Conservation (phyloP, 1,140 invertebrate species). For the Paraescarpia echinospica region DNA sequence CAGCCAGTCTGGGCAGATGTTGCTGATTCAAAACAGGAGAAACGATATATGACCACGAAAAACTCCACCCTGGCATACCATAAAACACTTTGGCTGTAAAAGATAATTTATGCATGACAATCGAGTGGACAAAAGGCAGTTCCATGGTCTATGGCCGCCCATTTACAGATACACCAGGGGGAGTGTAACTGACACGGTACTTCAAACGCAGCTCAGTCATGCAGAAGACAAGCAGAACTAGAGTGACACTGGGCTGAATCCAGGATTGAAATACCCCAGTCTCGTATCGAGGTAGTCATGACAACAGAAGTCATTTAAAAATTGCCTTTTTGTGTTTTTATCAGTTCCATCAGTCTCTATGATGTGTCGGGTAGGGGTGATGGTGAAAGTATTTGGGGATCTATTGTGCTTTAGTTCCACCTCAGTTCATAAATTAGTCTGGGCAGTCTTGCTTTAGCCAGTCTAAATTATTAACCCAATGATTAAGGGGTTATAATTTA, state of each 20-base stretch:
- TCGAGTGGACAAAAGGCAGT: neutral
- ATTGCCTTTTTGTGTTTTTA: neutral
- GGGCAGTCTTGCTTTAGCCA: neutral
- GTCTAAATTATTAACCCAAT: neutral
- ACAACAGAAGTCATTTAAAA: neutral
- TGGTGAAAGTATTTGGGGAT: neutral
- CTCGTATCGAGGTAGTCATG: neutral
- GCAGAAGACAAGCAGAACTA: neutral
- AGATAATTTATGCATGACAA: neutral
- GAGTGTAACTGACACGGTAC: neutral
- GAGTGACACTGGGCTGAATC: neutral
- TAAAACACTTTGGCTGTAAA: neutral
- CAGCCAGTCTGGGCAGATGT: neutral
- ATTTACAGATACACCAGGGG: neutral
- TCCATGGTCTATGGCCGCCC: neutral
- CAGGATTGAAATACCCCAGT: neutral
- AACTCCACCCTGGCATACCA: neutral
- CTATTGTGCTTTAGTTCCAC: neutral
- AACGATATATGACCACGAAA: neutral
- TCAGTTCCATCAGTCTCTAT: neutral
- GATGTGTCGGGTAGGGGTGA: neutral
- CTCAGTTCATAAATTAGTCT: neutral
- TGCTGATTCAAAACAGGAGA: neutral
- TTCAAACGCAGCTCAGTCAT: neutral
- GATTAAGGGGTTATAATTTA: no score